Evolutionary conservation across 2,797 vertebrate species (phyloP), one percentile per base, ranked within the genome.

Genomic region (Sebastes nivosus): DNA sequence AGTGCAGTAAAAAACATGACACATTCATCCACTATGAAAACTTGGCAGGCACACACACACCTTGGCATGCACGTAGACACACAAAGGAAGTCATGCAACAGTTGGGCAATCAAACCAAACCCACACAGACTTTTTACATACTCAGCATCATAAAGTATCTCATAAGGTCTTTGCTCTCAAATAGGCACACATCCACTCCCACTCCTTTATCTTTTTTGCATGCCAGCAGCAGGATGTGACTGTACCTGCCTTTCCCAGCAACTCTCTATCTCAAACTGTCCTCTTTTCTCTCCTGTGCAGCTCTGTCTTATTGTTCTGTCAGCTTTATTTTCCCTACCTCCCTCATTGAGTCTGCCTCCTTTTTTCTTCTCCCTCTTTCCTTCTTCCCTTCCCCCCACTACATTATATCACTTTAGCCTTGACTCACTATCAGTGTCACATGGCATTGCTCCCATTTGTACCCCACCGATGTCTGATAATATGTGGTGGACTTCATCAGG

Each of bases 141-240:
- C 32, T 50, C 72, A 79, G 73, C 57, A 77, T 72, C 73, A 84
- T 75, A 30, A 86, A 86, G 80, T 72, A 63, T 68, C 14, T 79
- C 36, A 61, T 65, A 57, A 85, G 77, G 58, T 71, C 69, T 82
- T 81, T 32, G 20, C 24, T 58, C 77, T 74, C 78, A 71, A 67
- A 81, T 68, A 71, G 73, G 58, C 67, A 68, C 60, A 64, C 52
- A 38, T 55, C 57, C 60, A 25, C 77, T 67, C 81, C 79, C 69
- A 69, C 67, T 55, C 68, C 76, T 79, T 90, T 90, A 84, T 93
- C 85, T 86, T 25, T 25, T 81, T 64, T 67, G 79, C 73, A 87
- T 77, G 85, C 84, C 79, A 92, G 88, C 91, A 94, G 93, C 91
- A 94, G 93, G 93, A 95, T 93, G 89, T 94, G 93, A 95, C 91